These are phyloP conservation scores for Magallana angulata DNA, from an alignment of 1,140 invertebrate genomes.

Conservation along the genomic window DNA sequence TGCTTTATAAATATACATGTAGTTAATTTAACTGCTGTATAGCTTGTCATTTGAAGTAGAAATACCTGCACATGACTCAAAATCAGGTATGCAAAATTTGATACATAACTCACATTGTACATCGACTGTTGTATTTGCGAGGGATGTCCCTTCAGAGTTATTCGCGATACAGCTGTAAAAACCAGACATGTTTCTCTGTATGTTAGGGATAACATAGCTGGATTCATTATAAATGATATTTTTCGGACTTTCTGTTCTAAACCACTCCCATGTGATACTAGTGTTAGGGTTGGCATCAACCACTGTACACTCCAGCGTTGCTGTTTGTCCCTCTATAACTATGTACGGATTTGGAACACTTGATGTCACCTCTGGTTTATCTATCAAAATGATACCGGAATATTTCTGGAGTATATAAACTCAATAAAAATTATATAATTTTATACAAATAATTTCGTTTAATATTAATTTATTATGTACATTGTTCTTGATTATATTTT, in stretches of 20 bases:
- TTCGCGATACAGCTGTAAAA: neutral
- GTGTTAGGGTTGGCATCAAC: neutral
- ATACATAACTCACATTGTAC: neutral
- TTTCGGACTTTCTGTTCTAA: neutral
- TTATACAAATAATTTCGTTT: too few species aligned
- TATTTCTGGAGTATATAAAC: too few species aligned
- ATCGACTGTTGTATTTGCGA: neutral
- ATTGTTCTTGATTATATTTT: too few species aligned
- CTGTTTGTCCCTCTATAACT: neutral
- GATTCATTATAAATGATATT: neutral
- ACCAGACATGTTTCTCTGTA: neutral
- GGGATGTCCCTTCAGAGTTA: neutral
- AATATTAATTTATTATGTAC: too few species aligned
- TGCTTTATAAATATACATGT: too few species aligned
- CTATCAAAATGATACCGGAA: neutral
- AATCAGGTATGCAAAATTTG: too few species aligned
- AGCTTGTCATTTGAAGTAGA: neutral
- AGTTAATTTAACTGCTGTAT: too few species aligned
- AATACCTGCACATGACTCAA: neutral
- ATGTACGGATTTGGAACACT: neutral
- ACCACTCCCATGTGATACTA: neutral
- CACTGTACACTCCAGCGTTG: neutral
- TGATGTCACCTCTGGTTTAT: neutral
- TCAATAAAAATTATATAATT: too few species aligned
- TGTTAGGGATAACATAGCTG: neutral